phyloP scores from a whole-genome alignment of 2,113 vertebrate genomes.

The Dasyprocta punctata region DNA sequence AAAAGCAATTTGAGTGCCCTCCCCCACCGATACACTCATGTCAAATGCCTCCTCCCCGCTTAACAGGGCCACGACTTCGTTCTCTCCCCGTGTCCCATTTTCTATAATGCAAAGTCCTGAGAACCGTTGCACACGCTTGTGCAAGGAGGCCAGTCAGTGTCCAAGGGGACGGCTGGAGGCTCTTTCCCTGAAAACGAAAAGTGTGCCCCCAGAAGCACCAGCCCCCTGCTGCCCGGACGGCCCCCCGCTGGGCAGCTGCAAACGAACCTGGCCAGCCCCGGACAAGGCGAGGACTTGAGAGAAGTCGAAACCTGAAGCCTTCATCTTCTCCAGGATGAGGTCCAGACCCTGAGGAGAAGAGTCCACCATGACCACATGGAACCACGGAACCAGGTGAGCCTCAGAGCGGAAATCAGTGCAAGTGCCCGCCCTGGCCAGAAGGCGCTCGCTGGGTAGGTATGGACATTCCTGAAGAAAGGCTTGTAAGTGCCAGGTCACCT shows the following conservation, averaged over 20 bases:
- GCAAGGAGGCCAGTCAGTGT: neutral
- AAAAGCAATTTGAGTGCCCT: neutral
- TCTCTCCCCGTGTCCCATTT: neutral
- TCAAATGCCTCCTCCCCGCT: neutral
- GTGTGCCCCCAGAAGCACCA: rapidly evolving
- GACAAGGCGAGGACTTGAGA: slow-evolving; percentile 92
- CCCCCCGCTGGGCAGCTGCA: rapidly evolving
- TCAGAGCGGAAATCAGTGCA: slow-evolving; percentile 37
- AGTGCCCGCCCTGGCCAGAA: slow-evolving; percentile 26
- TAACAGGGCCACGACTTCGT: neutral
- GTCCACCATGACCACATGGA: slow-evolving; percentile 25
- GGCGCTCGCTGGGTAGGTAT: slow-evolving; percentile 54
- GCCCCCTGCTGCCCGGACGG: rapidly evolving
- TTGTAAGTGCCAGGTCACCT: slow-evolving; percentile 56
- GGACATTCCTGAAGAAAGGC: slow-evolving; percentile 51
- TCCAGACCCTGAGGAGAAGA: slow-evolving; percentile 92
- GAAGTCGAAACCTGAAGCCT: slow-evolving; percentile 90
- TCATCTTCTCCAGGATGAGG: slow-evolving; percentile 94
- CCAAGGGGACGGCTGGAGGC: neutral
- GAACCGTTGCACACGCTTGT: neutral
- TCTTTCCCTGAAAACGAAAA: neutral
- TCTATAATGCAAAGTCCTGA: rapidly evolving
- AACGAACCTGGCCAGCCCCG: slow-evolving; percentile 95
- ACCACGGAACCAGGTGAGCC: slow-evolving; percentile 59
- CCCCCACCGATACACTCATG: neutral